A percentile compares a stretch with the other conserved stretches of the same genome.
Evolutionary conservation across 2,113 vertebrate genomes (phyloP).

Genomic region (Triplophysa tibetana): DNA sequence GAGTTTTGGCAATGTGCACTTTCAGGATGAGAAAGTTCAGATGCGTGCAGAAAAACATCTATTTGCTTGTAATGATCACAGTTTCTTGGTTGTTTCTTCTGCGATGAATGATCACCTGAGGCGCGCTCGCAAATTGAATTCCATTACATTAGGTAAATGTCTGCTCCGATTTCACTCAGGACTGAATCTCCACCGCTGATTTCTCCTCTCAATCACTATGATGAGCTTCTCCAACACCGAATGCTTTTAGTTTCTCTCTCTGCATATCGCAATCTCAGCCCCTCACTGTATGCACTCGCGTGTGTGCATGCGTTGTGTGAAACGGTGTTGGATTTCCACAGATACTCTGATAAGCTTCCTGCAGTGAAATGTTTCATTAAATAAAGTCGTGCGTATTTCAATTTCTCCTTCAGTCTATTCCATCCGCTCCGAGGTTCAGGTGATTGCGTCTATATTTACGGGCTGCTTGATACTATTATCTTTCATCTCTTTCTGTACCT

Average conservation of each 20-base stretch:
- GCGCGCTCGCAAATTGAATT: conserved; percentile 28
- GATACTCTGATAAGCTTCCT: conserved; percentile 47
- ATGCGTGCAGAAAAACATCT: neutral
- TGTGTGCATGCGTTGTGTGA: neutral
- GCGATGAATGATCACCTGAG: conserved; percentile 40
- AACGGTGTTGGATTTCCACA: conserved; percentile 1
- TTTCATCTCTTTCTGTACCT: neutral
- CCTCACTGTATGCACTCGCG: conserved; percentile 4
- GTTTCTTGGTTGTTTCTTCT: neutral
- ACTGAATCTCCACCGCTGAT: conserved; percentile 15
- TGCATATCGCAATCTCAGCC: conserved; percentile 31
- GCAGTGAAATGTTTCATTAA: conserved; percentile 50
- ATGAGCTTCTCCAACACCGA: conserved; percentile 36
- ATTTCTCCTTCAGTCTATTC: conserved; percentile 12
- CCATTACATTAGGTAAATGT: conserved; percentile 38
- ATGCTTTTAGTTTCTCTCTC: conserved; percentile 43
- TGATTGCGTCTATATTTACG: conserved; percentile 48
- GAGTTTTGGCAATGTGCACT: conserved; percentile 15
- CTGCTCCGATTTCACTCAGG: conserved; percentile 27
- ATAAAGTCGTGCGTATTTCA: conserved; percentile 42
- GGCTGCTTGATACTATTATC: conserved; percentile 39
- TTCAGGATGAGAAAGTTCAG: neutral
- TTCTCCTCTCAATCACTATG: conserved; percentile 33
- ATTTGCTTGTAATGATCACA: conserved; percentile 1
- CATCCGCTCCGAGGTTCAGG: conserved; percentile 10